A percentile compares a stretch with the other conserved stretches of the same genome.
phyloP scores from a whole-genome alignment of 2,797 vertebrate genomes.

The Tokudaia tokunoshimensis region DNA sequence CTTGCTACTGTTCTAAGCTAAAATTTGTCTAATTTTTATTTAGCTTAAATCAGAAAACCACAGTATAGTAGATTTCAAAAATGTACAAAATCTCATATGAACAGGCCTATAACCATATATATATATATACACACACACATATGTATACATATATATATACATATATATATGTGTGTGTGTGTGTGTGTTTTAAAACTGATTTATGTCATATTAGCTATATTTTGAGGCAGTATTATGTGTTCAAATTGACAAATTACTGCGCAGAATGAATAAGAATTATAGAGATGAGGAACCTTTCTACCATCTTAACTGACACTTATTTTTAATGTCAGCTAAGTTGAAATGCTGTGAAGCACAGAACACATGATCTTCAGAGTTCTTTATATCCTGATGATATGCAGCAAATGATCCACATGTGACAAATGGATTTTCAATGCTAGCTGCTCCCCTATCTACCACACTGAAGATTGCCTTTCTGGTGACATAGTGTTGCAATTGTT shows the following conservation, averaged over 20 bases:
- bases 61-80: constrained; percentile 34
- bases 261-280: not conserved
- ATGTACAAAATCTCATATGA: not conserved
- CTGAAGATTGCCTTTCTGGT: not conserved
- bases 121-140: too few species aligned
- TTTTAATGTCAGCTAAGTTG: constrained; percentile 37
- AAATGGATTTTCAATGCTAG: not conserved
- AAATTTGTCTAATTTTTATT: constrained; percentile 64
- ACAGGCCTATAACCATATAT: not conserved
- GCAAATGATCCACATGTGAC: not conserved
- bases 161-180: too few species aligned
- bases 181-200: too few species aligned
- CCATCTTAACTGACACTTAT: constrained; percentile 49
- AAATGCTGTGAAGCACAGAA: not conserved
- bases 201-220: constrained; percentile 3
- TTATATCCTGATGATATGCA: not conserved
- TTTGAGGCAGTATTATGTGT: not conserved
- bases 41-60: constrained; percentile 55
- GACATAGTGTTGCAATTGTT: constrained; percentile 75
- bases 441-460: not conserved
- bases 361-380: constrained; percentile 4
- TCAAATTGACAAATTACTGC: not conserved
- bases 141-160: too few species aligned
- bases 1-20: constrained; percentile 49
- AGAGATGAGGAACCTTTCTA: not conserved